These are phyloP conservation scores for Drosophila picticornis DNA, from an alignment of 2,888 invertebrate species.

Conservation along the genomic window DNA sequence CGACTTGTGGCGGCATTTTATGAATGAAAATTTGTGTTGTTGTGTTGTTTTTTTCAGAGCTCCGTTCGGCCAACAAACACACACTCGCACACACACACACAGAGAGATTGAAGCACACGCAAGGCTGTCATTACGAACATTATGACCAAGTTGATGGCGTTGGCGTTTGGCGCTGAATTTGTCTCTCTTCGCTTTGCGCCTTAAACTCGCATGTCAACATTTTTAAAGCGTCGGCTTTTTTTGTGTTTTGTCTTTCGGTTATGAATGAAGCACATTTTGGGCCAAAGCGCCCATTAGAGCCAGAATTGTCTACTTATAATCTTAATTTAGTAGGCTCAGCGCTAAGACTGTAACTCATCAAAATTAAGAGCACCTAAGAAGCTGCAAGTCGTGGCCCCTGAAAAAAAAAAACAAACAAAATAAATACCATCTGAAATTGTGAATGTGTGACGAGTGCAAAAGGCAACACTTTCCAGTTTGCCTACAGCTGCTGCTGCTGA, in stretches of 20 bases:
- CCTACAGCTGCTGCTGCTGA: conserved; percentile 37
- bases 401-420: neutral
- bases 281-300: conserved; percentile 19
- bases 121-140: conserved; percentile 71
- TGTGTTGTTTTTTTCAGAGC: neutral
- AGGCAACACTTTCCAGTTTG: conserved; percentile 74
- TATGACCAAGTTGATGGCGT: conserved; percentile 57
- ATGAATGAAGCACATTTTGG: conserved; percentile 53
- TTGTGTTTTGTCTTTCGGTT: conserved; percentile 3
- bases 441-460: conserved; percentile 31
- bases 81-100: neutral
- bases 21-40: conserved; percentile 63
- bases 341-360: conserved; percentile 4
- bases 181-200: conserved; percentile 10
- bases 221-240: conserved; percentile 14
- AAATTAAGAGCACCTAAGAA: conserved; percentile 12
- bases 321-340: conserved; percentile 10
- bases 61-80: neutral
- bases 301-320: conserved; percentile 8
- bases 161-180: conserved; percentile 55
- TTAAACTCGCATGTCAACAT: conserved; percentile 30
- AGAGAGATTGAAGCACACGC: conserved; percentile 51
- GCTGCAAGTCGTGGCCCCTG: neutral
- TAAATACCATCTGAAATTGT: conserved; percentile 14
- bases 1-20: conserved; percentile 71